phyloP scores from a whole-genome alignment of 2,113 vertebrate genomes.

The Clarias batrachus region DNA sequence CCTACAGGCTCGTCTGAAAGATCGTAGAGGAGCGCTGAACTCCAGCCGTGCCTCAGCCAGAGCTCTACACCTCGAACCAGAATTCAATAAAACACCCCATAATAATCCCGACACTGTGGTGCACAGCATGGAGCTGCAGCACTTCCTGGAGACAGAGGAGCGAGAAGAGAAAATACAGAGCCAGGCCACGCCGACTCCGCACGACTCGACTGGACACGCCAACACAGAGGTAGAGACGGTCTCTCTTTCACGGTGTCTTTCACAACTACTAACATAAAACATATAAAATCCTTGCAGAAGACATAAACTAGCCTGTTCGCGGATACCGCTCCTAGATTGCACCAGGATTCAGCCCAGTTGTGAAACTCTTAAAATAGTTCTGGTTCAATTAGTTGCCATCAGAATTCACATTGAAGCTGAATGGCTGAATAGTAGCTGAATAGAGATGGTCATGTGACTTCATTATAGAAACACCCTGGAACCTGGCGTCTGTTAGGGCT shows the following conservation, averaged over 20 bases:
- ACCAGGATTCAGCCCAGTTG: not conserved
- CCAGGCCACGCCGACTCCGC: slow-evolving; percentile 54
- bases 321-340: too few species aligned
- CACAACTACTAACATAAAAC: not conserved
- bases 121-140: slow-evolving; percentile 67
- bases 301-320: not conserved
- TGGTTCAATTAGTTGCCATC: not conserved
- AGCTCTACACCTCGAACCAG: slow-evolving; percentile 68
- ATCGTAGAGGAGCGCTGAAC: slow-evolving; percentile 51
- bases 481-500: not conserved
- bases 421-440: too few species aligned
- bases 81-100: slow-evolving; percentile 68
- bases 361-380: not conserved
- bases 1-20: slow-evolving; percentile 67
- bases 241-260: not conserved
- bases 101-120: slow-evolving; percentile 54
- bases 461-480: too few species aligned
- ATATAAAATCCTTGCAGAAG: not conserved
- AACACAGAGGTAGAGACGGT: slow-evolving; percentile 64
- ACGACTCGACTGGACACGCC: slow-evolving; percentile 60
- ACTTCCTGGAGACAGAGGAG: slow-evolving; percentile 69
- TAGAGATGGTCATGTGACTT: too few species aligned
- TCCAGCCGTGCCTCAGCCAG: slow-evolving; percentile 61
- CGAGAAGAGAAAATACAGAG: slow-evolving; percentile 61
- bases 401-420: not conserved